phyloP scores from a whole-genome alignment of 1,140 invertebrate species.

The Plutomurus gul region DNA sequence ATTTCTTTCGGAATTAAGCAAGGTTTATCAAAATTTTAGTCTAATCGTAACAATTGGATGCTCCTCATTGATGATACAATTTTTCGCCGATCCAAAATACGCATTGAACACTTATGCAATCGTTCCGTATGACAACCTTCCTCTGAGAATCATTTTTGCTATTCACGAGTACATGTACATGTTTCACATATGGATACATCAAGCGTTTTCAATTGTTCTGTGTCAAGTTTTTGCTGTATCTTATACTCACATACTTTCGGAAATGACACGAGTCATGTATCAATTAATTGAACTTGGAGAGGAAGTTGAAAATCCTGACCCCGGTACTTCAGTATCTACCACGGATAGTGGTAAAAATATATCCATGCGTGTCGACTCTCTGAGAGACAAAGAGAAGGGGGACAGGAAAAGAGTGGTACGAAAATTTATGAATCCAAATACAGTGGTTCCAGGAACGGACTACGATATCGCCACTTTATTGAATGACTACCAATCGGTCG shows the following conservation, averaged over 20 bases:
- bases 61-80: slow-evolving; percentile 26
- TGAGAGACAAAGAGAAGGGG: background rate
- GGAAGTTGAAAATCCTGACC: background rate
- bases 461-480: slow-evolving; percentile 29
- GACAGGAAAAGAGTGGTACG: background rate
- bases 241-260: slow-evolving; percentile 30
- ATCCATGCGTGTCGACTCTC: background rate
- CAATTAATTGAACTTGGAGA: background rate
- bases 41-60: slow-evolving; percentile 6
- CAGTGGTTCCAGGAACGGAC: slow-evolving; percentile 30
- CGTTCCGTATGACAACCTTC: background rate
- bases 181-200: slow-evolving; percentile 32
- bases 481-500: slow-evolving; percentile 16
- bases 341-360: background rate
- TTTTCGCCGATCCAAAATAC: slow-evolving; percentile 21
- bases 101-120: slow-evolving; percentile 40
- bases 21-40: background rate
- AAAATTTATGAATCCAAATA: background rate
- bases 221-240: slow-evolving; percentile 22
- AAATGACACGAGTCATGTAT: slow-evolving; percentile 36
- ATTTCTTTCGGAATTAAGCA: background rate
- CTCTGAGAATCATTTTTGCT: slow-evolving; percentile 12
- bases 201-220: slow-evolving; percentile 17
- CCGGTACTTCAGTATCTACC: background rate
- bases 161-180: slow-evolving; percentile 35